Evolutionary conservation across 2,113 vertebrate genomes (phyloP).

Genomic region (Ornithorhynchus anatinus): DNA sequence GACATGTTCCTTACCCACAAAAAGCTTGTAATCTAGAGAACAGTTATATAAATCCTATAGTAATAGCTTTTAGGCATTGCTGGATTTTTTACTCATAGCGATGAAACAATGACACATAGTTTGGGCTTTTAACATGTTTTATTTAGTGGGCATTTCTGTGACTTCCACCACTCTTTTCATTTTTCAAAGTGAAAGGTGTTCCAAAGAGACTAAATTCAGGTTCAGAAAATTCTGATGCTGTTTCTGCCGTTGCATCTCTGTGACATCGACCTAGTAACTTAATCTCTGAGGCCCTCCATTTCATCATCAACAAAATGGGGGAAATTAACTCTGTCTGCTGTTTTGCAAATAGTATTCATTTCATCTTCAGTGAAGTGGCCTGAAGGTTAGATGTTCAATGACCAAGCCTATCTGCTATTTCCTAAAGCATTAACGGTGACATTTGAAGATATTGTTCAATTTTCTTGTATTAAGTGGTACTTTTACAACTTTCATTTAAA

Average conservation of each 20-base stretch:
- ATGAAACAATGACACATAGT: too few species aligned
- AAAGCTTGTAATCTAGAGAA: too few species aligned
- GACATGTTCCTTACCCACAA: too few species aligned
- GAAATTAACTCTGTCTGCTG: not conserved
- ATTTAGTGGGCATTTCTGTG: too few species aligned
- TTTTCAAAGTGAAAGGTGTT: too few species aligned
- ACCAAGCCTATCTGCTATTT: not conserved
- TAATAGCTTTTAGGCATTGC: too few species aligned
- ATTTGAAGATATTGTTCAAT: not conserved
- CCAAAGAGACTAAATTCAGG: too few species aligned
- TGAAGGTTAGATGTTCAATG: not conserved
- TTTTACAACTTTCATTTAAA: conserved; percentile 56
- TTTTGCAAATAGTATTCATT: conserved; percentile 10
- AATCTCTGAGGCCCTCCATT: not conserved
- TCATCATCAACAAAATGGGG: not conserved
- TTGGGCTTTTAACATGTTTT: too few species aligned
- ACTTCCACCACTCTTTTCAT: too few species aligned
- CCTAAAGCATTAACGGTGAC: not conserved
- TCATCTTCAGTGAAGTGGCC: not conserved
- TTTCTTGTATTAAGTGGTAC: not conserved
- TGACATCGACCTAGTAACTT: not conserved
- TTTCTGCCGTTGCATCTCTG: not conserved
- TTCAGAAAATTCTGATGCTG: not conserved
- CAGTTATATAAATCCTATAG: too few species aligned
- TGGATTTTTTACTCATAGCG: too few species aligned